Percentiles rank a stretch among this genome's conserved stretches.
These are phyloP conservation scores for Sclerodermus sp. DNA, from an alignment of 2,888 invertebrate species.

Conservation along the genomic window DNA sequence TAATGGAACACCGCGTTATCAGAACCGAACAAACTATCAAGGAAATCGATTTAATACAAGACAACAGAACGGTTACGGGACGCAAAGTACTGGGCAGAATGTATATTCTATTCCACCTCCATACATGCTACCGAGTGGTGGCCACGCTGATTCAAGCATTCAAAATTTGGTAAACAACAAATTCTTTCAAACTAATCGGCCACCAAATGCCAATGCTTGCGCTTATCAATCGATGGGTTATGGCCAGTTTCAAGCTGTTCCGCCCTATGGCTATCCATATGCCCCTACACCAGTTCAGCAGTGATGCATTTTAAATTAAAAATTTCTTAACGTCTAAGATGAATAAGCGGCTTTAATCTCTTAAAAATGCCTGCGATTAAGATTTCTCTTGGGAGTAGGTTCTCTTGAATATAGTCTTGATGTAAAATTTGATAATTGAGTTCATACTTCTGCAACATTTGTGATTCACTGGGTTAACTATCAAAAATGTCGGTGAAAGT, in stretches of 20 bases:
- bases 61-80: conserved; percentile 35
- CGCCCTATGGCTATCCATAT: conserved; percentile 67
- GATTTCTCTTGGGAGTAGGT: conserved; percentile 10
- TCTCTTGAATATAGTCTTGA: conserved; percentile 25
- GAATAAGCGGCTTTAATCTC: conserved; percentile 18
- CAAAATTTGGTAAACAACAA: conserved; percentile 67
- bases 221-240: conserved; percentile 68
- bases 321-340: conserved; percentile 1
- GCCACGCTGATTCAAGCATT: conserved; percentile 58
- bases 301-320: conserved; percentile 58
- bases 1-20: conserved; percentile 59
- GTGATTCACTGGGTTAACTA: too few species aligned
- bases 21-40: conserved; percentile 45
- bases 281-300: conserved; percentile 74
- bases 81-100: conserved; percentile 33
- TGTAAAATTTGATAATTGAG: conserved; percentile 28
- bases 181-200: conserved; percentile 71
- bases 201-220: conserved; percentile 63
- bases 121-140: conserved; percentile 59
- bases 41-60: conserved; percentile 45
- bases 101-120: conserved; percentile 59
- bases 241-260: conserved; percentile 70
- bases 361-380: conserved; percentile 22
- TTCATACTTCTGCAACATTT: too few species aligned
- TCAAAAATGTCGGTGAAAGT: too few species aligned